phyloP scores from a whole-genome alignment of 2,797 vertebrate species.

The Anguilla marmorata region DNA sequence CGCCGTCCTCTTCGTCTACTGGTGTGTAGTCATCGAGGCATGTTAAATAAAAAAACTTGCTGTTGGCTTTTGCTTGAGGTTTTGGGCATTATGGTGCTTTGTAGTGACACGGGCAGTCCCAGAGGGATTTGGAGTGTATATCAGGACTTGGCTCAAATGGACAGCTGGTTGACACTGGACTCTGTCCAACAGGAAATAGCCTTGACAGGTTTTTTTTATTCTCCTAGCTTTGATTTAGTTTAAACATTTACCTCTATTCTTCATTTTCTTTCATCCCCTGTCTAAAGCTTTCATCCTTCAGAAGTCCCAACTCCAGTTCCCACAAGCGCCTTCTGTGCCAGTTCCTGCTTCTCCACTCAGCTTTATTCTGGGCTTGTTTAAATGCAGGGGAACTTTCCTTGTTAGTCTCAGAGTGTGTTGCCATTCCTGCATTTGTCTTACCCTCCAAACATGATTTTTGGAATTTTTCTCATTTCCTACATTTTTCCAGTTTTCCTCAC shows the following conservation, averaged over 20 bases:
- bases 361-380: constrained; percentile 1
- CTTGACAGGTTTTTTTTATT: background rate
- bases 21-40: background rate
- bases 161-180: constrained; percentile 21
- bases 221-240: constrained; percentile 1
- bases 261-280: background rate
- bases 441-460: background rate
- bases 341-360: background rate
- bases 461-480: background rate
- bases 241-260: constrained; percentile 10
- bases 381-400: background rate
- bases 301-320: background rate
- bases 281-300: background rate
- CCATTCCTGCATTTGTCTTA: background rate
- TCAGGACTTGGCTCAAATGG: background rate
- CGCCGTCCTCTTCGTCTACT: background rate
- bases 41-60: background rate
- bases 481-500: background rate
- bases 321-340: background rate
- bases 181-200: constrained; percentile 14
- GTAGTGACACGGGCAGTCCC: background rate
- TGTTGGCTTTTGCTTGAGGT: background rate
- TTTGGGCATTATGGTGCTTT: background rate
- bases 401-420: background rate
- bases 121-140: background rate